Base-by-base conservation (phyloP, 2,113 vertebrate genomes). In the Gymnobelideus leadbeateri region DNA sequence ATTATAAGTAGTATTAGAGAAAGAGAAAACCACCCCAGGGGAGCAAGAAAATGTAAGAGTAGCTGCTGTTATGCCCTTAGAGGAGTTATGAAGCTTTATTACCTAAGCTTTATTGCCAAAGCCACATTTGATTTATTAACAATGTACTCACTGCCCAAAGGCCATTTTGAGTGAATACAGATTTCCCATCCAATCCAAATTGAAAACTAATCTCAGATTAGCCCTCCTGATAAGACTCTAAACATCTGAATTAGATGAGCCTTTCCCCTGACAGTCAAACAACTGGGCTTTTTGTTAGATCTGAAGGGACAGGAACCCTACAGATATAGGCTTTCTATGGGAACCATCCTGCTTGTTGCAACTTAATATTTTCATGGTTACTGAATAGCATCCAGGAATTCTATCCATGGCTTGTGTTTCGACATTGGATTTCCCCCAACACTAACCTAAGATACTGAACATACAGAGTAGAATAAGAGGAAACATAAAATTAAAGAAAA, bases 121-220 rank as follows among this genome's bases (percentile, higher is more conserved):
- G 28, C n/a, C 8, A 51, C 68, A 84, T 61, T 94, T 96, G 43
- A 19, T n/a, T 43, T 55, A 49, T 43, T 92, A 25, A 11, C 3
- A 50, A 50, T 89, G 6, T 49, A 89, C 89, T 55, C 10, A 57
- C 0, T 77, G 54, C 12, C 3, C 46, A 91, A 43, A 91, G 51
- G 25, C 21, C 51, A 89, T 94, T 93, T 92, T 77, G 57, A 94
- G 52, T 21, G 55, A 23, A 28, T 91, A 26, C n/a, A 24, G 46
- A 6, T 43, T 95, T 5, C 68, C 26, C 51, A 51, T 10, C 28
- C 37, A n/a, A 84, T 95, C 89, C 61, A 94, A 89, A 95, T 49
- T 95, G 96, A 97, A 97, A 96, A 68, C 25, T 61, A 92, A 95
- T 95, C 90, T 84, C 28, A 54, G 95, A 94, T 95, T 54, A 92